Evolutionary conservation across 2,888 invertebrate species (phyloP).

Genomic region (Erebia ligea): DNA sequence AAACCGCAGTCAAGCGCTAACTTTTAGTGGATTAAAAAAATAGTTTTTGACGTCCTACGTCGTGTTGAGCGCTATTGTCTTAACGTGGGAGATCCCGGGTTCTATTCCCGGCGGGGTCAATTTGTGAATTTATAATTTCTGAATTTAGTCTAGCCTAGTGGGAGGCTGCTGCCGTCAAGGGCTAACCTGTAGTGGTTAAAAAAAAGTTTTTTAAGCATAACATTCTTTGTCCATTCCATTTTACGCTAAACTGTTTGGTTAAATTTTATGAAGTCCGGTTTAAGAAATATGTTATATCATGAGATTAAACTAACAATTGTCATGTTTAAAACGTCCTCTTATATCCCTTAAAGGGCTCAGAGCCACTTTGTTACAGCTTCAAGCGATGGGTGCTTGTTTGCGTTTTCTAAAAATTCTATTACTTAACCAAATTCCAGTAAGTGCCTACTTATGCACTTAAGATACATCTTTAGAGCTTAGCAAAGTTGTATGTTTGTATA

Average conservation of each 20-base stretch:
- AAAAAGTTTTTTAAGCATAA: slow-evolving; percentile 17
- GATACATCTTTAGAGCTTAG: not conserved
- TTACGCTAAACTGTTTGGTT: slow-evolving; percentile 39
- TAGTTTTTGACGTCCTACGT: too few relatives aligned
- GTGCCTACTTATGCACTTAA: not conserved
- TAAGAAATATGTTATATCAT: slow-evolving; percentile 21
- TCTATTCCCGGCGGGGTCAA: too few relatives aligned
- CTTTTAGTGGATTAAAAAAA: too few relatives aligned
- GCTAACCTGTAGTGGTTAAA: not conserved
- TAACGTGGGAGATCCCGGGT: too few relatives aligned
- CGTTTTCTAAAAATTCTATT: slow-evolving; percentile 12
- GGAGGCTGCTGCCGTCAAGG: not conserved
- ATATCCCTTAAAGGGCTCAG: slow-evolving; percentile 10
- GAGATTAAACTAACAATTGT: slow-evolving; percentile 10
- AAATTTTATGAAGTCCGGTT: slow-evolving; percentile 14
- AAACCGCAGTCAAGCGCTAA: too few relatives aligned
- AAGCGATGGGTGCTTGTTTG: slow-evolving; percentile 17
- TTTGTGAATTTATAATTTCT: too few relatives aligned
- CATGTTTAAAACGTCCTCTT: slow-evolving; percentile 9
- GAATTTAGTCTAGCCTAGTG: too few relatives aligned
- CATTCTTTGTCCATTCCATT: slow-evolving; percentile 45
- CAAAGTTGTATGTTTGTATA: not conserved
- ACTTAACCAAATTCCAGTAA: not conserved
- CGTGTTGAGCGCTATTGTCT: too few relatives aligned
- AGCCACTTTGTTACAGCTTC: not conserved